phyloP scores from a whole-genome alignment of 2,113 vertebrate species.

The Phodopus roborovskii region DNA sequence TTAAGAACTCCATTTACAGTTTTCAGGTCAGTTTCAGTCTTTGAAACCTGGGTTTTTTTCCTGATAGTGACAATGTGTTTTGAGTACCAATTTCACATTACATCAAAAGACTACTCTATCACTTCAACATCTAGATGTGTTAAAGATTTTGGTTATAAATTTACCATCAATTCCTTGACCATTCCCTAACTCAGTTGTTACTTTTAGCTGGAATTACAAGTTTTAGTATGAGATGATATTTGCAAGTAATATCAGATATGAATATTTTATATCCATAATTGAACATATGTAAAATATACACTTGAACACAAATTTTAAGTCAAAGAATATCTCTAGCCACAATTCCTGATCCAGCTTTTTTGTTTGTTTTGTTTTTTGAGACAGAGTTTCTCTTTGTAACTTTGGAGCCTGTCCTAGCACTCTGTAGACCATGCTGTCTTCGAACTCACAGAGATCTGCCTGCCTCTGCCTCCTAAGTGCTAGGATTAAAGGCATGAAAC shows the following conservation, averaged over 20 bases:
- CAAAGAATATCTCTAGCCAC: background rate
- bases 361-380: too few relatives aligned
- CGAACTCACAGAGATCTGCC: too few relatives aligned
- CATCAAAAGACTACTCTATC: background rate
- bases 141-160: background rate
- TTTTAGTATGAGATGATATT: background rate
- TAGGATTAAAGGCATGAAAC: too few relatives aligned
- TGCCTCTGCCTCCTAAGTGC: too few relatives aligned
- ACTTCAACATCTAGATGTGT: background rate
- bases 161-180: background rate
- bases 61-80: background rate
- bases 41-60: background rate
- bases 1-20: background rate
- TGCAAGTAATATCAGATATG: background rate
- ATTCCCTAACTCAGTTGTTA: conserved; percentile 1
- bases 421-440: too few relatives aligned
- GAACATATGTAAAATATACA: background rate
- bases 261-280: background rate
- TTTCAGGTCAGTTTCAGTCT: background rate
- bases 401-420: too few relatives aligned
- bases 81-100: background rate
- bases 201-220: background rate
- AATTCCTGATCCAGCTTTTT: background rate
- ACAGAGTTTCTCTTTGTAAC: too few relatives aligned
- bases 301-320: background rate